Base-by-base conservation (phyloP, 2,113 vertebrate genomes). In the Romanogobio albipinnatus region DNA sequence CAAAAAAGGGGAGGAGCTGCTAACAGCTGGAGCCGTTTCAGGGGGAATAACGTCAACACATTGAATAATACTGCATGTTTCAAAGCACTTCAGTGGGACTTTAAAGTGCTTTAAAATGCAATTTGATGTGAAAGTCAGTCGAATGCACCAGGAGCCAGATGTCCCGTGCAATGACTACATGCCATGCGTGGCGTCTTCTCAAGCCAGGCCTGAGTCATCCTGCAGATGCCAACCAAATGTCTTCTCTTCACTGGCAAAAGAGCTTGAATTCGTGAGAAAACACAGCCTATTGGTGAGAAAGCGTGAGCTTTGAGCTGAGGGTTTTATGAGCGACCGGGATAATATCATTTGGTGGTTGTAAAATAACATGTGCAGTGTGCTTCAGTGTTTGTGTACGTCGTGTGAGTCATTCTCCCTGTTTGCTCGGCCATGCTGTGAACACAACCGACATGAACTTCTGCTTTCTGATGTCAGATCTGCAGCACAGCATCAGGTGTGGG, bases 101-200 rank as follows among this genome's bases (percentile, higher is more conserved):
- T 29, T 29, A 15, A 66, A 76, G 47, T 81, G 82, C 45, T 84
- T 76, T 77, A 33, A 45, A 68, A 74, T 47, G 51, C 19, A 14
- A 3, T 71, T 84, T 82, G 22, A 36, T 49, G 22, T 49, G 17
- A 45, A 56, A 75, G 58, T 49, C 24, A 26, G 53, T 51, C 58
- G 24, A 81, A 82, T 19, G 51, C 29, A 29, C 53, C 9, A 39
- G 81, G 82, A 83, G 81, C 71, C 86, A 87, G 83, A 81, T 87
- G 79, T 80, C 86, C 49, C 2, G n/a, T 53, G 78, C 71, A 47
- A 85, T 85, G 82, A 85, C 78, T 87, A 77, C 79, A 58, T 19
- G 26, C 83, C 86, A 87, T 84, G 86, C 84, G 86, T 84, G 61
- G 22, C 15, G 76, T 51, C 45, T 80, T 85, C 78, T 87, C 79